Conservation (phyloP, 2,888 invertebrate genomes). For the Creontiades dilutus region DNA sequence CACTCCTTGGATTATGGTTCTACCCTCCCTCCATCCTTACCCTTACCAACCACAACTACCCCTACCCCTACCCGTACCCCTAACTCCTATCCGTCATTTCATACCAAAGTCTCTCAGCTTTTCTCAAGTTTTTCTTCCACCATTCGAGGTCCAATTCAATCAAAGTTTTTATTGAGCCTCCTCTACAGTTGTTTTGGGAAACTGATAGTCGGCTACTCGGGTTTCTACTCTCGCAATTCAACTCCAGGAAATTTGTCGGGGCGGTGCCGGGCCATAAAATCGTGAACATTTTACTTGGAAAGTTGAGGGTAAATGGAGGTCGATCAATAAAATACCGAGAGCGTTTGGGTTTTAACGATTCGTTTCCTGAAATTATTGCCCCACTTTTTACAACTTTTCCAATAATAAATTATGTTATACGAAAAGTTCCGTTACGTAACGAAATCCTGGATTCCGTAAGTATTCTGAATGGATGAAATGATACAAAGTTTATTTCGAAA, state of each 20-base stretch:
- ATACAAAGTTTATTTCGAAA: no score
- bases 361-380: no score
- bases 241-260: neutral
- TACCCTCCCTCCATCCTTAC: neutral
- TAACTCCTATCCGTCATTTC: no score
- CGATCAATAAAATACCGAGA: neutral
- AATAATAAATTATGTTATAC: no score
- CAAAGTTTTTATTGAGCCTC: constrained; percentile 56
- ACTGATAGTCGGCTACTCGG: no score
- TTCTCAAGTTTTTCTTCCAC: no score
- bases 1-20: constrained; percentile 1
- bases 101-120: no score
- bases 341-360: neutral
- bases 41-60: neutral
- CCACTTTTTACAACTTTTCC: no score
- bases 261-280: neutral
- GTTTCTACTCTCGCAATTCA: constrained; percentile 8
- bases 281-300: neutral
- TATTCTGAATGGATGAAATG: no score
- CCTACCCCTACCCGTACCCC: no score
- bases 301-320: constrained; percentile 8
- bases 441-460: no score
- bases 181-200: neutral
- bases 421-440: no score
- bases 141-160: constrained; percentile 36